These are phyloP conservation scores for Eolophus roseicapilla DNA, from an alignment of 2,113 vertebrate genomes.

Conservation along the genomic window DNA sequence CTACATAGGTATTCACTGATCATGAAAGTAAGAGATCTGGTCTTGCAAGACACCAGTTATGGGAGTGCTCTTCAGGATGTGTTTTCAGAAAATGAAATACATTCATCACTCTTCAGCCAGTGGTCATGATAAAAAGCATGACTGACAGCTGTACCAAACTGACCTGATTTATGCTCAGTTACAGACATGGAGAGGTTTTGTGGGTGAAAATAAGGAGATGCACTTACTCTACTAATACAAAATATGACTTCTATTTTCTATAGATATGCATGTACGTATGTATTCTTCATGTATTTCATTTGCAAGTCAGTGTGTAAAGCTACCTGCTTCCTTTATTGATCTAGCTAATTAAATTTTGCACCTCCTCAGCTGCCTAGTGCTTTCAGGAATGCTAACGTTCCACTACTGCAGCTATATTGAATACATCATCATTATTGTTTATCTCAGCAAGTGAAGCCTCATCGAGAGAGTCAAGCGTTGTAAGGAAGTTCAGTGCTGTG, in stretches of 20 bases:
- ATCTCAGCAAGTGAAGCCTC: not conserved
- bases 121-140: not conserved
- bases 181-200: not conserved
- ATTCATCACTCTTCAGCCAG: not conserved
- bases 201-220: not conserved
- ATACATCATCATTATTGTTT: not conserved
- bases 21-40: not conserved
- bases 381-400: not conserved
- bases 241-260: not conserved
- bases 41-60: not conserved
- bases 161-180: not conserved
- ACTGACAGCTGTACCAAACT: not conserved
- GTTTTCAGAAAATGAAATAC: not conserved
- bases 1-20: not conserved
- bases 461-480: not conserved
- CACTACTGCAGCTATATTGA: not conserved
- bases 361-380: not conserved
- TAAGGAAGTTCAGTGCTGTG: not conserved
- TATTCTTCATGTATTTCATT: not conserved
- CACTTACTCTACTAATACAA: not conserved
- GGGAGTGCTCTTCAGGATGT: not conserved
- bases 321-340: not conserved
- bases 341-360: not conserved
- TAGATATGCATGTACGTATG: not conserved
- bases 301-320: not conserved